Evolutionary conservation across 2,797 vertebrate genomes (phyloP).

Genomic region (Brachyalestes nurse): DNA sequence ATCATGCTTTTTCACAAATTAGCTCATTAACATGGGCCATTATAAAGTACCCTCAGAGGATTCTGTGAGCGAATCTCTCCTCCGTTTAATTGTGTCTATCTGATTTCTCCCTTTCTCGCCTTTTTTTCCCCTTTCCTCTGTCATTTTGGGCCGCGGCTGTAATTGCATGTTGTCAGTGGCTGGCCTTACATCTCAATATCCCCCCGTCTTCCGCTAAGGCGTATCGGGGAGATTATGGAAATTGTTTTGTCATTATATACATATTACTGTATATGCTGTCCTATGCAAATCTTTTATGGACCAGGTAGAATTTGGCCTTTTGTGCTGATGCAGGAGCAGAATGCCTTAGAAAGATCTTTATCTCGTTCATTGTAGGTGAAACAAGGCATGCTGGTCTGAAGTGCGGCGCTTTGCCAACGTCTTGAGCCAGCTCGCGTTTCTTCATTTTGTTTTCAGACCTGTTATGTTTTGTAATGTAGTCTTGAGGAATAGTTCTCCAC

Average conservation of each 20-base stretch:
- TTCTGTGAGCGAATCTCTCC: conserved; percentile 55
- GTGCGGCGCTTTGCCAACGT: too few species aligned
- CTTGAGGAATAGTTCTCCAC: too few species aligned
- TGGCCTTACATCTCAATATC: conserved; percentile 46
- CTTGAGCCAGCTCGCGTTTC: too few species aligned
- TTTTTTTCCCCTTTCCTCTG: conserved; percentile 30
- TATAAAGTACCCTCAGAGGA: conserved; percentile 63
- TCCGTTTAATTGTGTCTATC: conserved; percentile 59
- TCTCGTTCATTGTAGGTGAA: not conserved
- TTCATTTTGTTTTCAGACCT: too few species aligned
- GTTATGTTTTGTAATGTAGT: too few species aligned
- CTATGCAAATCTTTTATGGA: not conserved
- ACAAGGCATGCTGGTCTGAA: not conserved
- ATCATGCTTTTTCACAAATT: conserved; percentile 64
- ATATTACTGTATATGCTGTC: not conserved
- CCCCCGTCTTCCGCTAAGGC: conserved; percentile 10
- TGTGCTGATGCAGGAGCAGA: not conserved
- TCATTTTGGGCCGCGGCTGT: conserved; percentile 53
- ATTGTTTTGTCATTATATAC: conserved; percentile 27
- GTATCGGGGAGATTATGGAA: conserved; percentile 28
- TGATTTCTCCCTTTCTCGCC: conserved; percentile 47
- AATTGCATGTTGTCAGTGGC: conserved; percentile 59
- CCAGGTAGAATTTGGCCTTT: not conserved
- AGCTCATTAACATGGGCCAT: conserved; percentile 65
- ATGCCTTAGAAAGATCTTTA: not conserved